A percentile compares a stretch with the other conserved stretches of the same genome.
These are phyloP conservation scores for Lathamus discolor DNA, from an alignment of 2,113 vertebrate genomes.

Conservation along the genomic window DNA sequence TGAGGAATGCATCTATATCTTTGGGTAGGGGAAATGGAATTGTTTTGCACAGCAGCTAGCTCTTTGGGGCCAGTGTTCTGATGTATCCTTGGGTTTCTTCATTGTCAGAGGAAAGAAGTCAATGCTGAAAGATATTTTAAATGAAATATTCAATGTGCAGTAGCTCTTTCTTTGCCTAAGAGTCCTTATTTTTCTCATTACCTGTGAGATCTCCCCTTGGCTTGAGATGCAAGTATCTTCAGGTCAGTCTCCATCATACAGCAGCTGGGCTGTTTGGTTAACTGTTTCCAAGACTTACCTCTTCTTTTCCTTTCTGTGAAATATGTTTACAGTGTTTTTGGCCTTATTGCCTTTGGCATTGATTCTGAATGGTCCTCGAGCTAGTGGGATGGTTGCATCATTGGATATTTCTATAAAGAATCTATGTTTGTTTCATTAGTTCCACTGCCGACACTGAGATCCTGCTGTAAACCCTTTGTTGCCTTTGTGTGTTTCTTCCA, in stretches of 20 bases:
- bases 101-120: background rate
- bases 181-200: background rate
- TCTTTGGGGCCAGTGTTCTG: background rate
- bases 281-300: background rate
- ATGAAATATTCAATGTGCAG: background rate
- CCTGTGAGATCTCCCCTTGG: background rate
- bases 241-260: background rate
- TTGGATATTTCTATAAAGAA: background rate
- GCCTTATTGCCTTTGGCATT: background rate
- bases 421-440: background rate
- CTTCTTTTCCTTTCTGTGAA: background rate
- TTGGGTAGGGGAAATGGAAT: background rate
- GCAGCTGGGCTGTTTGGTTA: background rate
- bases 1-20: background rate
- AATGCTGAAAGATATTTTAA: background rate
- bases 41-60: background rate
- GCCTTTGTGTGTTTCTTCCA: background rate
- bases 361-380: background rate
- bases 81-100: background rate
- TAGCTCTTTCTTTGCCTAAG: background rate
- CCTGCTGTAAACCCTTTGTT: background rate
- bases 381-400: background rate
- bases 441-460: rapidly evolving
- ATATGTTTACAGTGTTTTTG: background rate
- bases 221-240: background rate